Percentiles rank a stretch among this genome's conserved stretches.
These are phyloP conservation scores for Cephus spinipes DNA, from an alignment of 2,888 invertebrate species.

Conservation along the genomic window DNA sequence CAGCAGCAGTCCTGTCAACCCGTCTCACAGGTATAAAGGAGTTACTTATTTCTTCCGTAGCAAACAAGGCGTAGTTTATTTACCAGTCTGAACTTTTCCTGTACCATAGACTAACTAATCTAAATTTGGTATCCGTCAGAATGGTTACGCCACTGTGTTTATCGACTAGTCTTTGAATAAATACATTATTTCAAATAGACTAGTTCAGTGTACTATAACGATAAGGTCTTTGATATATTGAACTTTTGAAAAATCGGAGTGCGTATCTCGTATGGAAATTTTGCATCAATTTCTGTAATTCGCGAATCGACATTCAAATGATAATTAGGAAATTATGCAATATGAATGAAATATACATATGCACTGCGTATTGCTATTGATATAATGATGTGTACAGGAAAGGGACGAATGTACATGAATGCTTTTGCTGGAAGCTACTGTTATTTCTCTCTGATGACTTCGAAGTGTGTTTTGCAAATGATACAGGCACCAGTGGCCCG, in stretches of 20 bases:
- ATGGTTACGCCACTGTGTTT: not conserved
- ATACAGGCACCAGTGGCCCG: not conserved
- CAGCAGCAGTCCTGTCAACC: constrained; percentile 2
- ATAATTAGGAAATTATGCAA: constrained; percentile 18
- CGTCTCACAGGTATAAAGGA: not conserved
- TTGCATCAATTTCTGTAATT: not conserved
- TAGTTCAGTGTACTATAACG: not conserved
- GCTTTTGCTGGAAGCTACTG: not conserved
- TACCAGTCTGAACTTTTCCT: not conserved
- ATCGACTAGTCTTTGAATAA: not conserved
- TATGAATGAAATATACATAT: not conserved
- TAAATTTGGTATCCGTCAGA: not conserved
- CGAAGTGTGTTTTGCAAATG: not conserved
- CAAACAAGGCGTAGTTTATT: not conserved
- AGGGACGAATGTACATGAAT: not conserved
- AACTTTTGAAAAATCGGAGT: not conserved
- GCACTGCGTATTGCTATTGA: not conserved
- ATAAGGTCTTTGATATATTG: not conserved
- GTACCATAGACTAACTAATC: not conserved
- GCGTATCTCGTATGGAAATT: no score
- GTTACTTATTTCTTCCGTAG: not conserved
- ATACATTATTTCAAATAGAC: not conserved
- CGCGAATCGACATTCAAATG: constrained; percentile 17
- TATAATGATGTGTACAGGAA: not conserved
- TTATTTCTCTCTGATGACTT: not conserved